These are phyloP conservation scores for Electrona antarctica DNA, from an alignment of 2,113 vertebrate genomes.

Conservation along the genomic window DNA sequence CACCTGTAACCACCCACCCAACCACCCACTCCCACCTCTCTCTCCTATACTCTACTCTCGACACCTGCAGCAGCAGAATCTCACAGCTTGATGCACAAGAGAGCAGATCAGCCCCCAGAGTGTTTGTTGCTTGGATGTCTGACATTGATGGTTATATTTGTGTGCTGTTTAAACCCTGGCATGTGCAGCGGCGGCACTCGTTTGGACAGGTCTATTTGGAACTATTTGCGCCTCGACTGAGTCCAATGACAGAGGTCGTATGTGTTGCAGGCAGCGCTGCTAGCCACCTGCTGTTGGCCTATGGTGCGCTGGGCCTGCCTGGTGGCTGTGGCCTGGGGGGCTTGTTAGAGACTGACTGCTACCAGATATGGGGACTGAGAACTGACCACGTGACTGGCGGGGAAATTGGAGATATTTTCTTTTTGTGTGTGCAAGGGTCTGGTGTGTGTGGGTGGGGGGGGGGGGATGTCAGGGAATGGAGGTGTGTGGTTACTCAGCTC, in stretches of 20 bases:
- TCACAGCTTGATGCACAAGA: background rate
- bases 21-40: background rate
- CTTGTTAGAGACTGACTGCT: conserved; percentile 46
- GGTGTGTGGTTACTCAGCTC: conserved; percentile 10
- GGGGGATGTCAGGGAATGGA: conserved; percentile 11
- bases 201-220: conserved; percentile 21
- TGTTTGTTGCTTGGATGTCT: background rate
- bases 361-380: conserved; percentile 55
- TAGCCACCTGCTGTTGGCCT: conserved; percentile 55
- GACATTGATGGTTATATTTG: conserved; percentile 43
- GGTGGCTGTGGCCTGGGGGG: conserved; percentile 10
- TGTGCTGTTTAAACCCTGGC: conserved; percentile 26
- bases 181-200: conserved; percentile 22
- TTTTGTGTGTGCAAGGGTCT: conserved; percentile 24
- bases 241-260: background rate
- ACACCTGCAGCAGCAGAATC: conserved; percentile 19
- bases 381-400: conserved; percentile 39
- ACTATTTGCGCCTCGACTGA: background rate
- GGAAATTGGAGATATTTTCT: conserved; percentile 31
- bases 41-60: background rate
- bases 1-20: no score
- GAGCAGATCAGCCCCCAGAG: background rate
- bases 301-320: conserved; percentile 20
- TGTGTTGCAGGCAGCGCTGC: conserved; percentile 15
- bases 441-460: background rate